Base-by-base conservation (phyloP, 2,888 invertebrate species). In the Rhamphomyia laevipes region DNA sequence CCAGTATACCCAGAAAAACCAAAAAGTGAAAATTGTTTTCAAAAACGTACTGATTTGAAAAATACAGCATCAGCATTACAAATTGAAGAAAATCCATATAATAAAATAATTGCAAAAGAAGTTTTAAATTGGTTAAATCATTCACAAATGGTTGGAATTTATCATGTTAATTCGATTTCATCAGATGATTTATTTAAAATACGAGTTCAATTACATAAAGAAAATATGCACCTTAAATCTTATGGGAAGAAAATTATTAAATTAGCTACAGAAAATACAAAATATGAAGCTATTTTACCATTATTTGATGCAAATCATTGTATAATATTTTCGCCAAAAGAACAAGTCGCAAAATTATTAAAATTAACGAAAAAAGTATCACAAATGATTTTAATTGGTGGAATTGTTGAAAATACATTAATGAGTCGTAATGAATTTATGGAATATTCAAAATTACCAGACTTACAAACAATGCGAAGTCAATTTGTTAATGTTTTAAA, bases 361-460 rank as follows among this genome's bases (percentile, higher is more conserved):
- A 82, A 79, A 64, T 74, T 83, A 40, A 64, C 81, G 6, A 85
- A 79, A 51, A 86, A 82, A 62, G 74, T 79, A 53, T 85, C 85
- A 2, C 81, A 85, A 62, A 68, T 86, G 59, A 65, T 83, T 55
- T 69, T 89, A 17, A 65, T 90, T 66, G 85, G 86, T 77, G 88
- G 81, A n/a, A 79, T 88, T 52, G 74, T 84, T 46, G 80, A 89
- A 59, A 80, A 81, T 43, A 75, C 73, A 50, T 66, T 88, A 27
- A 58, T 89, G 56, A 82, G 77, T 53, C 77, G 77, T 56, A 81
- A 81, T 62, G 84, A 88, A 58, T 70, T 89, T 30, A 59, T 81
- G 23, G 73, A 77, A 56, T 85, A 78, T 58, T 80, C 83, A 49
- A 69, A 74, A 60, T 71, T 86, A 61, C 78, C 81, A 0, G 78